Conservation (phyloP, 2,797 vertebrate species). For the Chelonia mydas region DNA sequence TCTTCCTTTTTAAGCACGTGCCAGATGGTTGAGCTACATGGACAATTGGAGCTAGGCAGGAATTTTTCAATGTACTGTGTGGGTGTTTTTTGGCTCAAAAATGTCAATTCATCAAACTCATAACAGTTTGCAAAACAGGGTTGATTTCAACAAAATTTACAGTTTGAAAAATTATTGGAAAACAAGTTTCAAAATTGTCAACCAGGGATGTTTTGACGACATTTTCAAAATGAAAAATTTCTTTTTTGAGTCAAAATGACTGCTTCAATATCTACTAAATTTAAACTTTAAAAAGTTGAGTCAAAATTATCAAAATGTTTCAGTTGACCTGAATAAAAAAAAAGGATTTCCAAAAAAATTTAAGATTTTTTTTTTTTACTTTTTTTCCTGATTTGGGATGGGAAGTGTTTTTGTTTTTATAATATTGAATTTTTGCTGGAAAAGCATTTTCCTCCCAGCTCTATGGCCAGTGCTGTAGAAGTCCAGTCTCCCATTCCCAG, state of each 20-base stretch:
- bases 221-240: not conserved
- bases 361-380: not conserved
- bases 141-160: not conserved
- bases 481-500: not conserved
- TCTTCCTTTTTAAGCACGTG: not conserved
- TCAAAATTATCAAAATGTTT: not conserved
- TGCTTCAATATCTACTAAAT: not conserved
- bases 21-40: not conserved
- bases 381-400: not conserved
- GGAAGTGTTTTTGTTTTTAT: not conserved
- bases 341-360: not conserved
- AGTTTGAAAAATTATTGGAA: not conserved
- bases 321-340: not conserved
- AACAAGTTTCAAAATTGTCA: not conserved
- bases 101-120: not conserved
- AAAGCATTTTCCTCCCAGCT: not conserved
- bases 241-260: not conserved
- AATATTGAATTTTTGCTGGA: not conserved
- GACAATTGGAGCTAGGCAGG: not conserved
- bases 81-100: not conserved
- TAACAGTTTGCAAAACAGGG: not conserved
- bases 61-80: not conserved
- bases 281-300: not conserved
- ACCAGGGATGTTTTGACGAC: not conserved
- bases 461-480: not conserved